Evolutionary conservation across 2,888 invertebrate species (phyloP).

Genomic region (Pterobdella sp.): DNA sequence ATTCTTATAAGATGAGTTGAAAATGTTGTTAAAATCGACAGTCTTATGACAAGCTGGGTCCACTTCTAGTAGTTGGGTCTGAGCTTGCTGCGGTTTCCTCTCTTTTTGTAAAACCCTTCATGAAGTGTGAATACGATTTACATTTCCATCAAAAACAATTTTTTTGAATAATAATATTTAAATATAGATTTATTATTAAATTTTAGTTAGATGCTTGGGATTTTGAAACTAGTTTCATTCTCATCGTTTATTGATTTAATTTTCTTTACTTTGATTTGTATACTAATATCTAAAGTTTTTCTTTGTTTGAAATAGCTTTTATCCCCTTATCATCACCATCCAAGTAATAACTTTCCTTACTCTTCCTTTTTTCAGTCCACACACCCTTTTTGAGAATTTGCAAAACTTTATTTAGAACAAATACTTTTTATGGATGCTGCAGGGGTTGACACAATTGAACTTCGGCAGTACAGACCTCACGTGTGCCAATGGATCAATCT

Average conservation of each 20-base stretch:
- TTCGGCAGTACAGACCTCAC: not conserved
- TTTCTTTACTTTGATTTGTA: too few relatives aligned
- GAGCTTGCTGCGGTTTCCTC: not conserved
- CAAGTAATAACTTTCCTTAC: too few relatives aligned
- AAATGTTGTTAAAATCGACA: conserved; percentile 3
- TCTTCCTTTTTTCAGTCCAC: too few relatives aligned
- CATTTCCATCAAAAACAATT: not conserved
- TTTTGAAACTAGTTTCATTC: too few relatives aligned
- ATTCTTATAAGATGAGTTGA: not conserved
- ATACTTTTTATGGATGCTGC: not conserved
- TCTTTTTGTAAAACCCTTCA: not conserved
- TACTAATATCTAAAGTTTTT: too few relatives aligned
- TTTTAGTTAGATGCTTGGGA: too few relatives aligned
- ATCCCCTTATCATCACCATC: too few relatives aligned
- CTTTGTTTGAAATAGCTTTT: too few relatives aligned
- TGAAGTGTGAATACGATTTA: not conserved
- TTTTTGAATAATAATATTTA: too few relatives aligned
- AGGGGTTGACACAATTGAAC: not conserved
- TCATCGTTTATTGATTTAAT: too few relatives aligned
- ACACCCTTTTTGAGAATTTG: not conserved
- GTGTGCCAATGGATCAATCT: not conserved
- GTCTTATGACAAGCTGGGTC: conserved; percentile 15
- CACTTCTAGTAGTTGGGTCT: conserved; percentile 11
- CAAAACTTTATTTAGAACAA: not conserved
- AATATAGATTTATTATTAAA: too few relatives aligned